Conservation (phyloP, 35 echinoderm and acorn worm species). For the Heliocidaris erythrogramma region DNA sequence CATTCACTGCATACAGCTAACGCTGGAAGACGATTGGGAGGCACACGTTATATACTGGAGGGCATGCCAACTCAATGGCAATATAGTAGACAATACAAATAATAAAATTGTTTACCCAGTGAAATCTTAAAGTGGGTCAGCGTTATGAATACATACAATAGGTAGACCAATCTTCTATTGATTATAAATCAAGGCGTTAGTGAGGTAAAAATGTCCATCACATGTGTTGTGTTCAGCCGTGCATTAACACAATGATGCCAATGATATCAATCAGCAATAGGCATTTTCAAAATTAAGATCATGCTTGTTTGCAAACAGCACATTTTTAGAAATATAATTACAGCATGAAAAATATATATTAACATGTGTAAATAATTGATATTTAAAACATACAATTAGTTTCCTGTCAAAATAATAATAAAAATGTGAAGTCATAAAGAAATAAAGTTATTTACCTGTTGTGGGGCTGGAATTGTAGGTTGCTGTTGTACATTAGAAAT, state of each 20-base stretch:
- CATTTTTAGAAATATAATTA: too few species aligned
- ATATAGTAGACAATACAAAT: constrained; percentile 41
- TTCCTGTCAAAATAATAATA: neutral
- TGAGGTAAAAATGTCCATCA: neutral
- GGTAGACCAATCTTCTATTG: neutral
- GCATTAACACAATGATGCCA: neutral
- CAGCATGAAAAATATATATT: too few species aligned
- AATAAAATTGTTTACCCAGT: constrained; percentile 8
- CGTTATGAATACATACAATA: constrained; percentile 13
- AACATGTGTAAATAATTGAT: too few species aligned
- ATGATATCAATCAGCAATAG: neutral
- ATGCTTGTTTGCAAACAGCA: neutral
- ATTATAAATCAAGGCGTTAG: neutral
- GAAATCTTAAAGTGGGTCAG: constrained; percentile 30
- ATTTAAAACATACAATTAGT: neutral
- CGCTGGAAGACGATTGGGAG: neutral
- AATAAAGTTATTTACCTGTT: constrained; percentile 18
- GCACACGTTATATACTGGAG: neutral
- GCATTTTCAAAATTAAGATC: neutral
- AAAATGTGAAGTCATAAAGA: neutral
- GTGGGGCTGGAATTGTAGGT: neutral
- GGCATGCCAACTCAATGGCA: neutral
- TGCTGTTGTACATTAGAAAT: neutral
- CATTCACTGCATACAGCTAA: neutral
- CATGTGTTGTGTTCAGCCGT: neutral